Conservation (phyloP, 1,140 invertebrate species). For the Dendroctonus ponderosae region DNA sequence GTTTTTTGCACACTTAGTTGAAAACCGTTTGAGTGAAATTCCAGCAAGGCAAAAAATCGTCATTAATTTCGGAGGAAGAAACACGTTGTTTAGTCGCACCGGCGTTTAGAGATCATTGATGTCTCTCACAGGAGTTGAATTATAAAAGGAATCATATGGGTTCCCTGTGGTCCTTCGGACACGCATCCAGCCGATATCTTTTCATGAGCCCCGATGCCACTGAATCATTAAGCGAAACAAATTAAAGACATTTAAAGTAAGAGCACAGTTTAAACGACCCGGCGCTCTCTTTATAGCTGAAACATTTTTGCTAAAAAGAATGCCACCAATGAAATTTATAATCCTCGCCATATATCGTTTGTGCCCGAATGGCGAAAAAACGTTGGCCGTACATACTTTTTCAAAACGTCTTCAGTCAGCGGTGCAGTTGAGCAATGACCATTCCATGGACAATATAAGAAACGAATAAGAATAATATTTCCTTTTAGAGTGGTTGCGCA, state of each 20-base stretch:
- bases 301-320: constrained; percentile 35
- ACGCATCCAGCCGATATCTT: too few species aligned
- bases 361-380: constrained; percentile 27
- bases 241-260: constrained; percentile 31
- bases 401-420: constrained; percentile 23
- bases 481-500: constrained; percentile 26
- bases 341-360: constrained; percentile 32
- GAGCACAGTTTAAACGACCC: constrained; percentile 13
- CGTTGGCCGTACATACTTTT: constrained; percentile 25
- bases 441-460: constrained; percentile 32
- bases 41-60: too few species aligned
- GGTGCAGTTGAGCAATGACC: constrained; percentile 29
- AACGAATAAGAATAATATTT: constrained; percentile 34
- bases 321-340: constrained; percentile 34
- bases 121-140: too few species aligned
- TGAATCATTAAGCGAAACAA: constrained; percentile 27
- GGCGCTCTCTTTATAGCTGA: constrained; percentile 29
- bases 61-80: too few species aligned
- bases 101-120: too few species aligned
- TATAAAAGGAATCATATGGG: too few species aligned
- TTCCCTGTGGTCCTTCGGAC: too few species aligned
- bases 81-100: too few species aligned
- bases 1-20: too few species aligned
- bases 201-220: background rate
- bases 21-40: too few species aligned